Percentiles rank a stretch among this genome's conserved stretches.
Evolutionary conservation across 1,140 invertebrate species (phyloP).

Genomic region (Nomia melanderi): DNA sequence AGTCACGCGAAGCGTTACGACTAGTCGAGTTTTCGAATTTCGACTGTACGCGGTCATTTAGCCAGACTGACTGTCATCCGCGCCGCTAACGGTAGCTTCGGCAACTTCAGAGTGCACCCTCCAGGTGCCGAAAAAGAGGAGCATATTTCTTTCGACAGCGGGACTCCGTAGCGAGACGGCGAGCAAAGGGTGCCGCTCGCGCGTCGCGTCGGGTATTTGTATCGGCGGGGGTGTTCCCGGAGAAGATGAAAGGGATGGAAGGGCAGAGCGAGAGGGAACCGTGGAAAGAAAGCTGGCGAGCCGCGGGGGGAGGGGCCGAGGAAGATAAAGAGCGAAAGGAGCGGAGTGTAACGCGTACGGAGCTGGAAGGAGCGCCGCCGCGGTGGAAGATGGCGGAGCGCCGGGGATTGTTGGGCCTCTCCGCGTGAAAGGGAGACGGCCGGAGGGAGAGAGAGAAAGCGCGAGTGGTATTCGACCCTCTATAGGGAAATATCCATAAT

Average conservation of each 20-base stretch:
- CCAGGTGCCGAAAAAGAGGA: too few relatives aligned
- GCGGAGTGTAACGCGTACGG: conserved; percentile 51
- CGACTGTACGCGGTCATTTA: too few relatives aligned
- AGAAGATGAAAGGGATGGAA: conserved; percentile 32
- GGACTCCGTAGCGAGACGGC: not conserved
- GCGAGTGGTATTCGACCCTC: conserved; percentile 68
- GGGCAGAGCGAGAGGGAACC: too few relatives aligned
- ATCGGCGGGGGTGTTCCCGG: not conserved
- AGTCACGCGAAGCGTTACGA: too few relatives aligned
- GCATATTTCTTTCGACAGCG: not conserved
- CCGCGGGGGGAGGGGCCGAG: not conserved
- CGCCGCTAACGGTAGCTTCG: too few relatives aligned
- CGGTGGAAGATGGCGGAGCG: conserved; percentile 38
- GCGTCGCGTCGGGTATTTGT: conserved; percentile 32
- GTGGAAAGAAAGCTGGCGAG: conserved; percentile 36
- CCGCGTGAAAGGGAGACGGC: conserved; percentile 19
- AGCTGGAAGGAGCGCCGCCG: conserved; percentile 42
- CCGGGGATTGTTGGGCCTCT: not conserved
- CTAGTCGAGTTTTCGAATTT: too few relatives aligned
- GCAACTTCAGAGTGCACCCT: too few relatives aligned
- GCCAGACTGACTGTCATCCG: too few relatives aligned
- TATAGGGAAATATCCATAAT: conserved; percentile 81
- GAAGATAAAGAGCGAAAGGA: conserved; percentile 46
- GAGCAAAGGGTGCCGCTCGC: conserved; percentile 3
- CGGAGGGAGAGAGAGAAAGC: conserved; percentile 14